Conservation (phyloP, 2,113 vertebrate species). For the Poecile atricapillus region DNA sequence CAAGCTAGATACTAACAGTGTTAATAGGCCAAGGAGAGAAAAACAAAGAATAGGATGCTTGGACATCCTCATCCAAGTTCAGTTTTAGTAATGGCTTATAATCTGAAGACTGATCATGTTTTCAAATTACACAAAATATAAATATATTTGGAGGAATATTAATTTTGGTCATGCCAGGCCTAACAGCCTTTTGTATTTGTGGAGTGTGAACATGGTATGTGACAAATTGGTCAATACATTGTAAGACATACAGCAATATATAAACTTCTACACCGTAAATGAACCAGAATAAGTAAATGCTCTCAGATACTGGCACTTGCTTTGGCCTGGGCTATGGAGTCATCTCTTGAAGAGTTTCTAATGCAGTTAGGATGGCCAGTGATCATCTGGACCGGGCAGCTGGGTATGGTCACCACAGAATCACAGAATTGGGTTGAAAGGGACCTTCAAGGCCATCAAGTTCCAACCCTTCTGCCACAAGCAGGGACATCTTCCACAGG, state of each 20-base stretch:
- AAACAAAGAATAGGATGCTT: neutral
- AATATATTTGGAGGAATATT: neutral
- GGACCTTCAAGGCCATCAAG: neutral
- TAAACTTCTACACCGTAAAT: neutral
- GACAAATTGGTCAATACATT: neutral
- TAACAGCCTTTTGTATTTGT: neutral
- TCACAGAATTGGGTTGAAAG: neutral
- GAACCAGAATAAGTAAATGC: neutral
- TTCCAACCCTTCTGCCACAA: neutral
- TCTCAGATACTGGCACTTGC: neutral
- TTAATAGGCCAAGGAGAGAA: neutral
- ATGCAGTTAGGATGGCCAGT: rapidly evolving
- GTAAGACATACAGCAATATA: neutral
- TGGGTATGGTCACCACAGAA: neutral
- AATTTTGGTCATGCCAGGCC: neutral
- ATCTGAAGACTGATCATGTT: neutral
- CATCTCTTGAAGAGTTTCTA: neutral
- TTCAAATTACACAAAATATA: neutral
- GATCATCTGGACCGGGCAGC: neutral
- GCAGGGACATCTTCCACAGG: neutral
- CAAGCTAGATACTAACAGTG: neutral
- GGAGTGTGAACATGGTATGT: neutral
- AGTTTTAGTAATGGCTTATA: neutral
- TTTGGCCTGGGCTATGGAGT: neutral
- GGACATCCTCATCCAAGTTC: neutral